These are phyloP conservation scores for Hesperia comma DNA, from an alignment of 2,888 invertebrate genomes.

Conservation along the genomic window DNA sequence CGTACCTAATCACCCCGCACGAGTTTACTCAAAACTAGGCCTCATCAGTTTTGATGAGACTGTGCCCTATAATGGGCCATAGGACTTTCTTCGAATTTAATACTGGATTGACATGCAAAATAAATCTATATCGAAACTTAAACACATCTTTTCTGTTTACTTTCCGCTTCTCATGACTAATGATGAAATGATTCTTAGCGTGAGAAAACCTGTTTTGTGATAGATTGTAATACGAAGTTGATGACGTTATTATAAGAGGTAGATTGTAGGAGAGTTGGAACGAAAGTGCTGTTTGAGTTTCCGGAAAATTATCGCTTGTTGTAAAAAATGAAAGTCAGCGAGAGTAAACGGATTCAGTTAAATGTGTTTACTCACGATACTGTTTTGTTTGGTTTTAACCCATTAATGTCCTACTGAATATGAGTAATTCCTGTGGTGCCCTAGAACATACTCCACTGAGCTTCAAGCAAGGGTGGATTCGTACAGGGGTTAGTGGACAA, in stretches of 20 bases:
- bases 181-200: constrained; percentile 20
- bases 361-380: constrained; percentile 22
- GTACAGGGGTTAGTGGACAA: too few species aligned
- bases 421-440: too few species aligned
- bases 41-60: too few species aligned
- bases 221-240: constrained; percentile 30
- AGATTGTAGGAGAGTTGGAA: constrained; percentile 14
- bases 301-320: constrained; percentile 30
- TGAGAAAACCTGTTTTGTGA: constrained; percentile 35
- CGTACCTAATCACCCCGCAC: too few species aligned
- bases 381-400: too few species aligned
- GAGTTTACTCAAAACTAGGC: too few species aligned
- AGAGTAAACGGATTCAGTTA: constrained; percentile 11
- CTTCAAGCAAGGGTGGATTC: too few species aligned
- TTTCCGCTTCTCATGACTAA: constrained; percentile 34
- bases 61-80: too few species aligned
- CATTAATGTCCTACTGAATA: too few species aligned
- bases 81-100: too few species aligned
- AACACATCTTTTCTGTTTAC: constrained; percentile 3
- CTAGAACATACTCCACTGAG: too few species aligned
- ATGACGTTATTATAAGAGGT: constrained; percentile 7
- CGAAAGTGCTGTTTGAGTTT: constrained; percentile 32
- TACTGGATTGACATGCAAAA: background rate
- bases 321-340: constrained; percentile 32
- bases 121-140: constrained; percentile 3